Base-by-base conservation (phyloP, 2,797 vertebrate genomes). In the Ctenopoma multispine region DNA sequence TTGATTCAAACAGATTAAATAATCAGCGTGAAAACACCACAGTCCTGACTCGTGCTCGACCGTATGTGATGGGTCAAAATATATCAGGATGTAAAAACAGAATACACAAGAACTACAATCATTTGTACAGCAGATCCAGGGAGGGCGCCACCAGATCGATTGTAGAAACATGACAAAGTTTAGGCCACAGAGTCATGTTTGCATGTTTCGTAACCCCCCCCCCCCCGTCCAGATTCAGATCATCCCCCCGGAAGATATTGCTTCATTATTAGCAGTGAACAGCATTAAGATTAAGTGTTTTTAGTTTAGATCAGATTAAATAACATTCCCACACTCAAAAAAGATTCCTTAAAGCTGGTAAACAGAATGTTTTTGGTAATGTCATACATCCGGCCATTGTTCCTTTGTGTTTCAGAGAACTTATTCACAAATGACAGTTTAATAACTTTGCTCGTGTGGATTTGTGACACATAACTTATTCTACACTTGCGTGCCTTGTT, bases 1-100 rank as follows among this genome's bases (percentile, higher is more conserved):
- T n/a, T 15, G 50, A 75, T 77, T 77, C 41, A 49, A 27, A 69
- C 41, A 7, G 27, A 57, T 58, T 38, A 23, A 72, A 40, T 43
- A 74, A 77, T 63, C 2, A 23, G 17, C 6, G 64, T 69, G 51
- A 76, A 6, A 50, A 59, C 49, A 17, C 44, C 29, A 34, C 4
- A 1, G 18, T 53, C 23, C 20, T 17, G 4, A 43, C 24, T 58
- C 40, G 10, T 61, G 50, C 46, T 54, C 12, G 6, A 62, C 21
- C 3, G 1, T 18, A 12, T 10, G 46, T 4, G 44, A 66, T 6
- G 31, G 27, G 31, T 54, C 5, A 41, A 31, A 49, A 49, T 12
- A 50, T 13, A 43, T 57, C 20, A 51, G 29, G 36, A 24, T 44
- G 34, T 24, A 27, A 34, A 79, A 64, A 20, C 17, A 13, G 4